Evolutionary conservation across 2,888 invertebrate species (phyloP).

Genomic region (Chironomus tentans): DNA sequence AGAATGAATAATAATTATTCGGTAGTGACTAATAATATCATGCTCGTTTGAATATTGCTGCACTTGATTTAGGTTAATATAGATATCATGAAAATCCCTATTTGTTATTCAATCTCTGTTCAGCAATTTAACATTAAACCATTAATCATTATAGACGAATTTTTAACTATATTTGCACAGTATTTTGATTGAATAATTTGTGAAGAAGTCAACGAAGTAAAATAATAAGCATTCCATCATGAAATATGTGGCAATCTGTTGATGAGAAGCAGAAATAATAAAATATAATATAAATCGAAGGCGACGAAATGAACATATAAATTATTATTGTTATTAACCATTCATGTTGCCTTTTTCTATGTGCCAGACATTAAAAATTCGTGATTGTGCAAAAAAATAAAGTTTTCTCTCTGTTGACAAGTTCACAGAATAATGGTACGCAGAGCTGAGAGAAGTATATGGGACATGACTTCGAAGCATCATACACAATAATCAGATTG

Average conservation of each 20-base stretch:
- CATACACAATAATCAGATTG: too few relatives aligned
- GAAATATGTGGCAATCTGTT: conserved; percentile 14
- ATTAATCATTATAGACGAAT: neutral
- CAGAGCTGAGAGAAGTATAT: too few relatives aligned
- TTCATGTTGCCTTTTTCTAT: neutral
- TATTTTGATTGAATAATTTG: neutral
- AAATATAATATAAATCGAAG: neutral
- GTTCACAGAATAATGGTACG: too few relatives aligned
- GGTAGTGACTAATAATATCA: too few relatives aligned
- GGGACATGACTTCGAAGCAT: too few relatives aligned
- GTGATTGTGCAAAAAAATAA: conserved; percentile 6
- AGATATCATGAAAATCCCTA: neutral
- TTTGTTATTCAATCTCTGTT: neutral
- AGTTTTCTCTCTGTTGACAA: too few relatives aligned
- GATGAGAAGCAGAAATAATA: neutral
- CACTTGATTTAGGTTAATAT: neutral
- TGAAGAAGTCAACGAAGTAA: neutral
- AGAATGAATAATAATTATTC: too few relatives aligned
- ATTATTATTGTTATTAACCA: conserved; percentile 10
- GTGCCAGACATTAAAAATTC: neutral
- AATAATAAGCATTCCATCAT: conserved; percentile 22
- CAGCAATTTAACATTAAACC: neutral
- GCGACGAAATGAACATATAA: conserved; percentile 16
- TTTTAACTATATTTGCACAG: neutral
- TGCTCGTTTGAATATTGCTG: neutral